Evolutionary conservation across 1,140 invertebrate species (phyloP).

Genomic region (Sycobia sp.): DNA sequence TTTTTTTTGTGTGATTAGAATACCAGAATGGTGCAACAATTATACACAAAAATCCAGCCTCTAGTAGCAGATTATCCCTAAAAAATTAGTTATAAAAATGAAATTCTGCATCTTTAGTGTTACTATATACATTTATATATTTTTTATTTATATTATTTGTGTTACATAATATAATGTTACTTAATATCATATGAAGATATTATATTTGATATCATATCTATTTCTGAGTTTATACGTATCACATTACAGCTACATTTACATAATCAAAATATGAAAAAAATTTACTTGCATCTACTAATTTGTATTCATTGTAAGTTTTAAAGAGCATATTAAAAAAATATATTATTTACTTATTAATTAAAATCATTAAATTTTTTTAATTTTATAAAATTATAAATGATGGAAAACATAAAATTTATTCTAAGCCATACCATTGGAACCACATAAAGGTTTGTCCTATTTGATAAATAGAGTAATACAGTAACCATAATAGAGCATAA

Average conservation of each 20-base stretch:
- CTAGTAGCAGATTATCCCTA: constrained; percentile 79
- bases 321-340: neutral
- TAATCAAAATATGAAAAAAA: constrained; percentile 8
- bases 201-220: neutral
- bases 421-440: constrained; percentile 73
- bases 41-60: constrained; percentile 77
- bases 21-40: constrained; percentile 72
- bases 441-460: constrained; percentile 79
- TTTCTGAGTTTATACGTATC: no score
- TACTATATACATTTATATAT: neutral
- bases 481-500: constrained; percentile 73
- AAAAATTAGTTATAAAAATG: constrained; percentile 35
- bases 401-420: neutral
- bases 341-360: neutral
- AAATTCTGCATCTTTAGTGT: neutral
- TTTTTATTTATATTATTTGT: neutral
- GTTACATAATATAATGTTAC: neutral
- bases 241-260: neutral
- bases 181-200: neutral
- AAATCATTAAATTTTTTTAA: neutral
- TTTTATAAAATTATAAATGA: neutral
- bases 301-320: neutral
- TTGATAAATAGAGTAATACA: constrained; percentile 79
- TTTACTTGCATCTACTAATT: constrained; percentile 6
- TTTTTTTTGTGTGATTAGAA: constrained; percentile 51